Evolutionary conservation across 1,140 invertebrate genomes (phyloP).

Genomic region (Trichogramma pretiosum): DNA sequence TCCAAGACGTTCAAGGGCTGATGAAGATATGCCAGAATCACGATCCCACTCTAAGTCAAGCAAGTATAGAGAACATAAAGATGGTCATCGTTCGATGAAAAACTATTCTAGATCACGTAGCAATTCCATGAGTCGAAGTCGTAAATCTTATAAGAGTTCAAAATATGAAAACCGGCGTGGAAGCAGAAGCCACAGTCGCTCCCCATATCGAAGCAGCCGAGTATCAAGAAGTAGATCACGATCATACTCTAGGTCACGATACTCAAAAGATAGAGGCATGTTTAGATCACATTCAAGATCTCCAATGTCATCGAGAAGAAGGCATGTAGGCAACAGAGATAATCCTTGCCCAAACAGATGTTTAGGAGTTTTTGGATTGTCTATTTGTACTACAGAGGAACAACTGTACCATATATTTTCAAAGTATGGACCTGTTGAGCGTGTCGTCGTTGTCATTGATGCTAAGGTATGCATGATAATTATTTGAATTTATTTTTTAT

Average conservation of each 20-base stretch:
- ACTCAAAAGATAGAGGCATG: slow-evolving; percentile 35
- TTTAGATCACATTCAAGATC: slow-evolving; percentile 45
- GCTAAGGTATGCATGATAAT: slow-evolving; percentile 66
- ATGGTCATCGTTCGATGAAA: slow-evolving; percentile 33
- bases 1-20: slow-evolving; percentile 27
- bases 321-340: slow-evolving; percentile 59
- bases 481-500: background rate
- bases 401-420: slow-evolving; percentile 90
- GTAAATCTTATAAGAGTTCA: slow-evolving; percentile 23
- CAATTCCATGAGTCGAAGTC: slow-evolving; percentile 32
- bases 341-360: slow-evolving; percentile 82
- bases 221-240: slow-evolving; percentile 46
- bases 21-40: slow-evolving; percentile 32
- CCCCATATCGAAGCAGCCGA: slow-evolving; percentile 39
- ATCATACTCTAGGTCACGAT: slow-evolving; percentile 41
- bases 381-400: slow-evolving; percentile 83
- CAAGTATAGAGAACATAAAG: slow-evolving; percentile 29
- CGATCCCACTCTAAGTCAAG: slow-evolving; percentile 38
- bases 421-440: slow-evolving; percentile 85
- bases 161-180: slow-evolving; percentile 30
- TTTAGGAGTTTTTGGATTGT: slow-evolving; percentile 89
- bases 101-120: slow-evolving; percentile 40
- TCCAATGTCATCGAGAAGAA: slow-evolving; percentile 49
- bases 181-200: slow-evolving; percentile 46
- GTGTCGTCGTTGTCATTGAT: slow-evolving; percentile 92